phyloP scores from a whole-genome alignment of 2,888 invertebrate genomes.

The Helobdella robusta region DNA sequence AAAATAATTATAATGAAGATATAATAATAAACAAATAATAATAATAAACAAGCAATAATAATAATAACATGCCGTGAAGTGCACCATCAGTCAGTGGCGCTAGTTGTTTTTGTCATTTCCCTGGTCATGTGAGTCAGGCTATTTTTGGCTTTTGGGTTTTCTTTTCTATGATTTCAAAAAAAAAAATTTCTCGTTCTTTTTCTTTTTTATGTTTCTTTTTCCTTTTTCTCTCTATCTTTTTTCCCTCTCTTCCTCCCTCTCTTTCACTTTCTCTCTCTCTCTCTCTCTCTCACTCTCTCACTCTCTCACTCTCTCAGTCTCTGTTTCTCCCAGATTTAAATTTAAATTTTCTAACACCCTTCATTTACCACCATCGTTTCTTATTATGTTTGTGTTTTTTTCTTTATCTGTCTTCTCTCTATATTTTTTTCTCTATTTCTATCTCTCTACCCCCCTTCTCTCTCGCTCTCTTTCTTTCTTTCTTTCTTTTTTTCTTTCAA shows the following conservation, averaged over 20 bases:
- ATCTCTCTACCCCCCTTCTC: constrained; percentile 4
- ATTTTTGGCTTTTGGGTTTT: no score
- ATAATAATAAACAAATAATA: no score
- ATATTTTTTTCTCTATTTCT: neutral
- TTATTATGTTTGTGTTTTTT: neutral
- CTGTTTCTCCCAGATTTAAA: neutral
- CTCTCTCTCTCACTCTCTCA: constrained; percentile 7
- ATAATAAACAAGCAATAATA: no score
- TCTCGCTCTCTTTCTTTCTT: constrained; percentile 1
- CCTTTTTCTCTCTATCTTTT: constrained; percentile 10
- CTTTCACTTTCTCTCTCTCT: neutral
- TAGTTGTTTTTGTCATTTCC: no score
- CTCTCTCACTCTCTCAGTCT: neutral
- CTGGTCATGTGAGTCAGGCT: no score
- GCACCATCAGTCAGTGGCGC: no score
- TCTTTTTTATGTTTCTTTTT: neutral
- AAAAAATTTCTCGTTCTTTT: neutral
- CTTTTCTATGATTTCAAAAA: no score
- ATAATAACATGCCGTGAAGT: no score
- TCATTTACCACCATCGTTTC: neutral
- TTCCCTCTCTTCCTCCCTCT: neutral
- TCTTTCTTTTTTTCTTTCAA: neutral
- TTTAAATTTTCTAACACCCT: no score
- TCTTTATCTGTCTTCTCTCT: constrained; percentile 1
- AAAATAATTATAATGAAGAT: no score